Percentiles rank a stretch among this genome's conserved stretches.
phyloP scores from a whole-genome alignment of 2,797 vertebrate species.

The Amniataba percoides region DNA sequence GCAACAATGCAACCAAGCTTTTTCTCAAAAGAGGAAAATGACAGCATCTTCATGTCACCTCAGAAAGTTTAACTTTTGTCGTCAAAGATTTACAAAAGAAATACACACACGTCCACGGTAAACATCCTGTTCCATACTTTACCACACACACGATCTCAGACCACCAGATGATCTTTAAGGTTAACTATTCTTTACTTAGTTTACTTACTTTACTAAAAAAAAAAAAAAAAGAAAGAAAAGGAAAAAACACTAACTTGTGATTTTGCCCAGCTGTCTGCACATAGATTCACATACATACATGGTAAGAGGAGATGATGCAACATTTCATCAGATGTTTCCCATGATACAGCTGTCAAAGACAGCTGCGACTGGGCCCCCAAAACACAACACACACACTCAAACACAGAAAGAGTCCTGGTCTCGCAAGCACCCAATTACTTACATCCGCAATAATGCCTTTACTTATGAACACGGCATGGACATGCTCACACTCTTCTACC shows the following conservation, averaged over 20 bases:
- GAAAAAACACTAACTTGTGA: constrained; percentile 27
- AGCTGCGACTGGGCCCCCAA: constrained; percentile 71
- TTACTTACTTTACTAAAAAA: no score
- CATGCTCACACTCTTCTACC: constrained; percentile 8
- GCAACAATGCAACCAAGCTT: neutral
- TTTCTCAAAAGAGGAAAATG: neutral
- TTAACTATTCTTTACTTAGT: neutral
- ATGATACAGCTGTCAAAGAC: constrained; percentile 79
- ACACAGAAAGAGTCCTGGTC: constrained; percentile 21
- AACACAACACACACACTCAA: constrained; percentile 55
- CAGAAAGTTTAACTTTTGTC: constrained; percentile 12
- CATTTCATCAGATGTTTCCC: constrained; percentile 78
- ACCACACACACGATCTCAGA: neutral
- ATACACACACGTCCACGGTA: constrained; percentile 52
- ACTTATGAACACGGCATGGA: neutral
- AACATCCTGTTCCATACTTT: constrained; percentile 57
- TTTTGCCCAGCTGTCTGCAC: constrained; percentile 43
- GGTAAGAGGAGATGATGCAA: constrained; percentile 75
- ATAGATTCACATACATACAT: constrained; percentile 32
- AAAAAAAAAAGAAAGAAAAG: neutral
- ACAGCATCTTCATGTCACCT: neutral
- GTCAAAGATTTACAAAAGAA: constrained; percentile 35
- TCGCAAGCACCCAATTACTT: constrained; percentile 34
- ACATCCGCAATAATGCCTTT: constrained; percentile 34
- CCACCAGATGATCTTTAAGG: neutral